Conservation (phyloP, 2,113 vertebrate species). For the Solea senegalensis region DNA sequence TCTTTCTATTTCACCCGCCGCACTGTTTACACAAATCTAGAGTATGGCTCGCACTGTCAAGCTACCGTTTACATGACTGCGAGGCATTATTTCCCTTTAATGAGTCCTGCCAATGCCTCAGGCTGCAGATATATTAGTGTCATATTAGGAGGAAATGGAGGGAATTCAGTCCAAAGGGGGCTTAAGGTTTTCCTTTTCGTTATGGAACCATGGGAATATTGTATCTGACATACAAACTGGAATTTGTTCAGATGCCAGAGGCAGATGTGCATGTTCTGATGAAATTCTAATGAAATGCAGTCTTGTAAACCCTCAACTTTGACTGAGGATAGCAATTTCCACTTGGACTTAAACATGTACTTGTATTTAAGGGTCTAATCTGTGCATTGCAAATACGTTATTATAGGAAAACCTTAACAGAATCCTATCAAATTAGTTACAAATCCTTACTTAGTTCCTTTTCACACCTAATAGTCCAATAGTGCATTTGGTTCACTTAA, state of each 20-base stretch:
- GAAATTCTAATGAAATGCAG: constrained; percentile 10
- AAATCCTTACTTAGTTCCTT: too few relatives aligned
- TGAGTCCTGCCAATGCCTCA: constrained; percentile 39
- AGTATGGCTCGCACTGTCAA: neutral
- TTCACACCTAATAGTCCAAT: too few relatives aligned
- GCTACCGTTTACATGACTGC: constrained; percentile 14
- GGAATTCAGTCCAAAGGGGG: constrained; percentile 19
- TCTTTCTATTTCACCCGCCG: neutral
- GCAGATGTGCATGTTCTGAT: constrained; percentile 5
- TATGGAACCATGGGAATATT: constrained; percentile 27
- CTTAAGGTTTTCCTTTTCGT: constrained; percentile 41
- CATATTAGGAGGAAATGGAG: constrained; percentile 63
- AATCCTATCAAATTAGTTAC: too few relatives aligned
- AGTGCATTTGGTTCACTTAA: too few relatives aligned
- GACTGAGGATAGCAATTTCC: too few relatives aligned
- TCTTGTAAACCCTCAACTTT: neutral
- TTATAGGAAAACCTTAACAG: too few relatives aligned
- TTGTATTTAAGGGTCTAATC: too few relatives aligned
- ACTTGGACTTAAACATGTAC: too few relatives aligned
- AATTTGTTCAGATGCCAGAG: neutral
- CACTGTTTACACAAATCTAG: constrained; percentile 1
- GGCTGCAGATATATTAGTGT: constrained; percentile 58
- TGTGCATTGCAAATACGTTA: too few relatives aligned
- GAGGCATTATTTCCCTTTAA: constrained; percentile 30
- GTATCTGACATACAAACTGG: constrained; percentile 21